Evolutionary conservation across 37 sponge, comb jelly and placozoan species (phyloP).

Genomic region (Corticium candelabrum): DNA sequence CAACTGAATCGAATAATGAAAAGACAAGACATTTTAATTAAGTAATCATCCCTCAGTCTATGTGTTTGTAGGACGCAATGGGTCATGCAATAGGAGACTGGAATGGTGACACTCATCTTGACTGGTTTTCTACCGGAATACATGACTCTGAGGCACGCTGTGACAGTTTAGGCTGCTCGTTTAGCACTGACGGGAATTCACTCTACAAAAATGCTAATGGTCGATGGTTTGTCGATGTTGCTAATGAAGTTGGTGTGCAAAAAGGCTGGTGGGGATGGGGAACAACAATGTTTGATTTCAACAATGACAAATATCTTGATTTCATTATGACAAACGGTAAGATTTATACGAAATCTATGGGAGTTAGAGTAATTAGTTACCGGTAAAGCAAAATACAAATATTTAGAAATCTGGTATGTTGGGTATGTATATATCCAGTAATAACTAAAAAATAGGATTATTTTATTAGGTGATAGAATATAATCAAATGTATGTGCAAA

Average conservation of each 20-base stretch:
- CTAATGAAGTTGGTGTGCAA: neutral
- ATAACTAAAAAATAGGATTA: too few relatives aligned
- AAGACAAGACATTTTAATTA: too few relatives aligned
- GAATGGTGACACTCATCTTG: neutral
- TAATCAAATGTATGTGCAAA: too few relatives aligned
- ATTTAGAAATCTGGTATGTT: too few relatives aligned
- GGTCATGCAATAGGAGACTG: neutral
- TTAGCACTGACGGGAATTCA: neutral
- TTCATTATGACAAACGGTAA: constrained; percentile 10
- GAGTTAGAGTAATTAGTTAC: too few relatives aligned
- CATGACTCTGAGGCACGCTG: neutral
- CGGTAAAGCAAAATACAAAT: too few relatives aligned
- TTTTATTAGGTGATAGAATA: too few relatives aligned
- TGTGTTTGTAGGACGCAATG: neutral
- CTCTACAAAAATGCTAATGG: neutral
- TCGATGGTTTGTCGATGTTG: neutral
- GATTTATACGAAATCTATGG: too few relatives aligned
- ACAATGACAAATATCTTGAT: constrained; percentile 6
- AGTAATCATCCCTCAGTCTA: too few relatives aligned
- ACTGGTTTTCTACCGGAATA: neutral
- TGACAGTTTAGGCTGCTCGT: neutral
- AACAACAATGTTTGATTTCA: constrained; percentile 12
- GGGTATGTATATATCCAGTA: too few relatives aligned
- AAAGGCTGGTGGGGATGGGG: constrained; percentile 10
- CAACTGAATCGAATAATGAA: too few relatives aligned